phyloP scores from a whole-genome alignment of 2,888 invertebrate genomes.

The Eretmocerus hayati region DNA sequence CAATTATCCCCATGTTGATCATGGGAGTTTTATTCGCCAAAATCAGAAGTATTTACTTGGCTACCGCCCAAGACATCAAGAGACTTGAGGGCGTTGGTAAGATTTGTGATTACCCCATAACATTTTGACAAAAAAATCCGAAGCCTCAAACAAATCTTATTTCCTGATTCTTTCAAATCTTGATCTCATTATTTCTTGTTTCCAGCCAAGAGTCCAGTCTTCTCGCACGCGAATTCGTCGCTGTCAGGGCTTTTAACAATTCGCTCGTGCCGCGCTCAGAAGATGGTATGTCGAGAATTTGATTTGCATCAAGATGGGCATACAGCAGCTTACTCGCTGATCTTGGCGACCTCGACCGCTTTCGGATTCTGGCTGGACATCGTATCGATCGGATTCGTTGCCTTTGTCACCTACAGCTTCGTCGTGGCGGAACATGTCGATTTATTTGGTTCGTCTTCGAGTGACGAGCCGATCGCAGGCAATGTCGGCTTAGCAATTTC shows the following conservation, averaged over 20 bases:
- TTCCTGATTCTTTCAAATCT: background rate
- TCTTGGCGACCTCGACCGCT: conserved; percentile 55
- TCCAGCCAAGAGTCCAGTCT: conserved; percentile 70
- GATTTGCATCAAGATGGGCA: conserved; percentile 67
- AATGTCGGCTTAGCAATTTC: conserved; percentile 68
- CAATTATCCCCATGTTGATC: conserved; percentile 58
- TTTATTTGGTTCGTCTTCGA: background rate
- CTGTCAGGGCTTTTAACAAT: conserved; percentile 83
- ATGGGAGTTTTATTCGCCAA: conserved; percentile 59
- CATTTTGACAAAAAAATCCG: no score
- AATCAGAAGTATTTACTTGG: conserved; percentile 61
- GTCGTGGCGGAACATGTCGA: conserved; percentile 11
- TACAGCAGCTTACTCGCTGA: conserved; percentile 58
- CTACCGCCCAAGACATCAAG: conserved; percentile 67
- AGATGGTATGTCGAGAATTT: conserved; percentile 68
- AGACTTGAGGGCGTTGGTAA: conserved; percentile 53
- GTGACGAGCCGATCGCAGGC: conserved; percentile 47
- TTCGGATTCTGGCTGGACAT: conserved; percentile 62
- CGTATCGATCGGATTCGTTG: conserved; percentile 56
- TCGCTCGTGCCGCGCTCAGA: conserved; percentile 67
- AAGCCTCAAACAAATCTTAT: background rate
- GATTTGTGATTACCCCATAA: background rate
- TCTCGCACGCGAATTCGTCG: conserved; percentile 81
- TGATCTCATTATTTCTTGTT: background rate
- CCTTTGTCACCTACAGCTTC: conserved; percentile 37